These are phyloP conservation scores for Semicossyphus pulcher DNA, from an alignment of 2,113 vertebrate species.

Conservation along the genomic window DNA sequence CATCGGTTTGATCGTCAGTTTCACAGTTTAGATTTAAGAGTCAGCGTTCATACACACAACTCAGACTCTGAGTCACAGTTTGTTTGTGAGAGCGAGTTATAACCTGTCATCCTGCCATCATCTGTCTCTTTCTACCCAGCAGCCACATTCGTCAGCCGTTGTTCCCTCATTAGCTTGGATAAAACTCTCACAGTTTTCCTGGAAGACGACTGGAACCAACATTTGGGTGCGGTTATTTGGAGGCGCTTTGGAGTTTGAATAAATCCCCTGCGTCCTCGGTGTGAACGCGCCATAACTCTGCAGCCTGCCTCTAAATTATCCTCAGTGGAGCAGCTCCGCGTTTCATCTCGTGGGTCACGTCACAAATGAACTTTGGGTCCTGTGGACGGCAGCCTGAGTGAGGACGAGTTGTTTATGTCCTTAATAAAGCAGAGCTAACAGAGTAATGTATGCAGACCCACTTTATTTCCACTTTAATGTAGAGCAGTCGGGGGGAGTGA, in stretches of 20 bases:
- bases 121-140: background rate
- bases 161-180: background rate
- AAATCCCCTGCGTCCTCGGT: constrained; percentile 17
- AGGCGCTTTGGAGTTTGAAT: constrained; percentile 16
- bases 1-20: background rate
- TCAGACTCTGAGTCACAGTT: background rate
- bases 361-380: constrained; percentile 19
- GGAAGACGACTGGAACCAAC: background rate
- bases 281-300: constrained; percentile 1
- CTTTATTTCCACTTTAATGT: constrained; percentile 50
- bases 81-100: background rate
- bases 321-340: constrained; percentile 22
- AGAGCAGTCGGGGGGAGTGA: constrained; percentile 3
- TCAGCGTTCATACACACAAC: background rate
- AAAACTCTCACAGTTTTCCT: constrained; percentile 12
- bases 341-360: constrained; percentile 41
- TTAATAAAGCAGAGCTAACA: constrained; percentile 40
- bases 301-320: constrained; percentile 1
- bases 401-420: constrained; percentile 41
- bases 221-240: constrained; percentile 20
- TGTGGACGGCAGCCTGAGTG: background rate
- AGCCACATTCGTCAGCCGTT: background rate
- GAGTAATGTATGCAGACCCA: constrained; percentile 28
- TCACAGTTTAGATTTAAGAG: background rate
- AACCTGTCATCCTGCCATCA: constrained; percentile 9